Evolutionary conservation across 2,888 invertebrate species (phyloP), one percentile per base, ranked within the genome.

Genomic region (Operophtera brumata): DNA sequence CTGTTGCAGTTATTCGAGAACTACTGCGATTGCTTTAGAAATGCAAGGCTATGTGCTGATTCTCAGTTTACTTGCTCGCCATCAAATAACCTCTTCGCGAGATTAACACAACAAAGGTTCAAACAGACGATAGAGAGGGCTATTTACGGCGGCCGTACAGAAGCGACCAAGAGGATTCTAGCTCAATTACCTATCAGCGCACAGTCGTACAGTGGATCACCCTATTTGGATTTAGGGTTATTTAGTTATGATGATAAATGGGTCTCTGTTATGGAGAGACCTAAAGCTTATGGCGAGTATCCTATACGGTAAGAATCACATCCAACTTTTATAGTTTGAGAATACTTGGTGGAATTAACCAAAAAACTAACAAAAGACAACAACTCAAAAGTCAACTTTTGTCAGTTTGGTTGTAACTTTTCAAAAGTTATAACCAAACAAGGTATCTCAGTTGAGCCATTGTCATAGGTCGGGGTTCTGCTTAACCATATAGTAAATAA

Each of bases 221-320:
- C 98, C 0, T 99, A 98, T 82, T 91, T 99, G 50, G 98, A 99
- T 85, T 91, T 96, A 63, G 94, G 96, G 0, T 86, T 98, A 20
- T 99, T 98, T 80, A 96, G 95, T 76, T 99, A 98, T 74, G 98
- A 99, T 74, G 98, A 98, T 78, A 97, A 97, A 81, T 96, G 96
- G 94, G 96, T 99, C 0, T 98, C 98, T 0, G 95, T 96, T 41
- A 94, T 98, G 94, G 98, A 99, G 84, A 91, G 98, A 52, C 99
- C 99, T 0, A 98, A 97, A 84, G 95, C 96, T 25, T 97, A 96
- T 83, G 96, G 96, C 50, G 96, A 97, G 84, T 95, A 96, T 81
- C 97, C 98, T 0, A 97, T 99, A 67, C 92, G 96, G 95, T 96
- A 86, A 68, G 63, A 28, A 35, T n/a, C 1, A 3, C 35, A n/a